Evolutionary conservation across 2,113 vertebrate species (phyloP).

Genomic region (Benitochromis conjunctus): DNA sequence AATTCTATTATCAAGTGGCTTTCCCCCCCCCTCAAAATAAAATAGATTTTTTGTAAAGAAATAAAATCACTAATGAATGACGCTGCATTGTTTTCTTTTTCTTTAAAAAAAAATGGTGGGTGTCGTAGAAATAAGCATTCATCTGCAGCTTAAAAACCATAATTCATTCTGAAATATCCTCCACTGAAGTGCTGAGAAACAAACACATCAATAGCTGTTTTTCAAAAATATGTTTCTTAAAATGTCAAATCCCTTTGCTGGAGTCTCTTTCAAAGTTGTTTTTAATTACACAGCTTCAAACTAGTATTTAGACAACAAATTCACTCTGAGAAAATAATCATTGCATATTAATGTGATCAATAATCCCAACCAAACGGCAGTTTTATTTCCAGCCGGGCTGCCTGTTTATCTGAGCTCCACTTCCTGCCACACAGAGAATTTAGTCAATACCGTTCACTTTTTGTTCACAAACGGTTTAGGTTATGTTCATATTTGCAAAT

Average conservation of each 20-base stretch:
- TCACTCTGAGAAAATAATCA: constrained; percentile 50
- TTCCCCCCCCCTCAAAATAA: background rate
- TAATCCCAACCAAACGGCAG: constrained; percentile 45
- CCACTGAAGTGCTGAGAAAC: constrained; percentile 60
- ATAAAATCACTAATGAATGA: background rate
- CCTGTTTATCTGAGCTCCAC: constrained; percentile 2
- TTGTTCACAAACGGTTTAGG: constrained; percentile 2
- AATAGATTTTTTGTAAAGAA: background rate
- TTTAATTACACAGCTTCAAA: constrained; percentile 63
- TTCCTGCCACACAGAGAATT: background rate
- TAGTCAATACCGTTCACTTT: background rate
- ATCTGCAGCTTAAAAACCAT: constrained; percentile 24
- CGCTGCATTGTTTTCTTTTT: background rate
- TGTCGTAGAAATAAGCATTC: constrained; percentile 38
- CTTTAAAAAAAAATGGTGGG: background rate
- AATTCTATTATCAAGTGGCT: background rate
- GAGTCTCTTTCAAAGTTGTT: constrained; percentile 46
- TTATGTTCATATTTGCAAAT: constrained; percentile 16
- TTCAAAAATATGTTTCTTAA: constrained; percentile 51
- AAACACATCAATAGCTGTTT: constrained; percentile 58
- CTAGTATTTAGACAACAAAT: constrained; percentile 59
- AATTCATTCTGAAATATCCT: constrained; percentile 55
- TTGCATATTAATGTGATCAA: constrained; percentile 63
- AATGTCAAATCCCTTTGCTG: constrained; percentile 50
- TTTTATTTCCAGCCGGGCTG: constrained; percentile 40